Conservation (phyloP, 2,797 vertebrate species). For the Trichosurus vulpecula region DNA sequence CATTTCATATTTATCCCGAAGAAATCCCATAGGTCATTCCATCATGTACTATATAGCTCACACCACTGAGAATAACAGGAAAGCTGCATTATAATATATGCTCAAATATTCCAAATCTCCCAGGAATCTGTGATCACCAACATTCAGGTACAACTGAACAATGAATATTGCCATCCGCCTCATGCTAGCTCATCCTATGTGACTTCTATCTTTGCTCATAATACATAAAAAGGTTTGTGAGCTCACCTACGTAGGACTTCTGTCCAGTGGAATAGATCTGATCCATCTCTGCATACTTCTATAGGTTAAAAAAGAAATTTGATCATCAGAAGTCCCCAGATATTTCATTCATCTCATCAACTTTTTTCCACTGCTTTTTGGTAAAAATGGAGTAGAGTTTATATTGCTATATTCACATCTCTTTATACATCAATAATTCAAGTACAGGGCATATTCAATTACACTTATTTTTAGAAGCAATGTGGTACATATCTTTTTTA, state of each 20-base stretch:
- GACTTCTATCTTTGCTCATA: not conserved
- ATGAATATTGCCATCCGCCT: not conserved
- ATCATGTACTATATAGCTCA: not conserved
- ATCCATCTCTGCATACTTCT: not conserved
- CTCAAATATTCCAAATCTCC: not conserved
- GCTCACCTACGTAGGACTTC: not conserved
- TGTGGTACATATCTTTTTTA: not conserved
- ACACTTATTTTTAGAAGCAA: not conserved
- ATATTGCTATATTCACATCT: not conserved
- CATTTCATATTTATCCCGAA: slow-evolving; percentile 26
- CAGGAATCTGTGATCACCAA: not conserved
- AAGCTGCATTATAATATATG: not conserved
- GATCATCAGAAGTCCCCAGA: not conserved
- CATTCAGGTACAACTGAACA: not conserved
- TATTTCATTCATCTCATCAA: not conserved
- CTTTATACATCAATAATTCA: not conserved
- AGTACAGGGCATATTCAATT: not conserved
- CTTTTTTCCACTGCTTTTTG: not conserved
- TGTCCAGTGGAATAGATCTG: not conserved
- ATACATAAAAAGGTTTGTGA: not conserved
- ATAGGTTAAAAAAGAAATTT: not conserved
- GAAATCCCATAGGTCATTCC: not conserved
- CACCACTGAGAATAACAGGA: slow-evolving; percentile 28
- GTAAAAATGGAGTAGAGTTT: not conserved
- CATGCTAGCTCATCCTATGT: not conserved